Base-by-base conservation (phyloP, 2,113 vertebrate genomes). In the Trichechus manatus region DNA sequence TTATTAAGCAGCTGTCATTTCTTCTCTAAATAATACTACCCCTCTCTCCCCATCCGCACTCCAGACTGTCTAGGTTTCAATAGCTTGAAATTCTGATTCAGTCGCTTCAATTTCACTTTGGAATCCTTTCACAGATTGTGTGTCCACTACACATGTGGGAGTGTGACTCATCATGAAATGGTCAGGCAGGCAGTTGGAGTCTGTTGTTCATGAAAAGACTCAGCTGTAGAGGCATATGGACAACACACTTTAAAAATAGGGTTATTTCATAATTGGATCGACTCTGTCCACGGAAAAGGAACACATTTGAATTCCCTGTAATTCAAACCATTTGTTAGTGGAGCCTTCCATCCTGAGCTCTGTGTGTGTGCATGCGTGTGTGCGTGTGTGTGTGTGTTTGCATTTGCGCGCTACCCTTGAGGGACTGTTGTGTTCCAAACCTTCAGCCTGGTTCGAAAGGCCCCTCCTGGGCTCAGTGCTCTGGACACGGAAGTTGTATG, bases 221-320 rank as follows among this genome's bases (percentile, higher is more conserved):
- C 97, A 96, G 97, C 97, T 97, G 95, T 61, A 93, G 72, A 47
- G 56, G 95, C 97, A 98, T 98, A 97, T 98, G 98, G 97, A 97
- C 94, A 98, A 78, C 98, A 98, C 93, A 97, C 98, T 97, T 97
- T 94, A 85, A 89, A 96, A 97, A 91, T 36, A 47, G 85, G 86
- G 87, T 96, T 97, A 93, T 97, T 98, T 97, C 96, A 97, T 97
- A 98, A 98, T 98, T 98, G 97, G 90, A 94, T 92, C 31, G 3
- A 86, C 96, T 96, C 91, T 85, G 83, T 97, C 97, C 96, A 97
- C 97, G 96, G 97, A 94, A 93, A 97, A 87, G 91, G 96, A 97
- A 94, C 91, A 79, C 96, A 97, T 95, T 98, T 94, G 84, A 88
- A 95, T 98, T 93, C 88, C 77, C 92, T 93, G 23, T 98, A 98